Evolutionary conservation across 2,888 invertebrate species (phyloP), one percentile per base, ranked within the genome.

Genomic region (Timema podura): DNA sequence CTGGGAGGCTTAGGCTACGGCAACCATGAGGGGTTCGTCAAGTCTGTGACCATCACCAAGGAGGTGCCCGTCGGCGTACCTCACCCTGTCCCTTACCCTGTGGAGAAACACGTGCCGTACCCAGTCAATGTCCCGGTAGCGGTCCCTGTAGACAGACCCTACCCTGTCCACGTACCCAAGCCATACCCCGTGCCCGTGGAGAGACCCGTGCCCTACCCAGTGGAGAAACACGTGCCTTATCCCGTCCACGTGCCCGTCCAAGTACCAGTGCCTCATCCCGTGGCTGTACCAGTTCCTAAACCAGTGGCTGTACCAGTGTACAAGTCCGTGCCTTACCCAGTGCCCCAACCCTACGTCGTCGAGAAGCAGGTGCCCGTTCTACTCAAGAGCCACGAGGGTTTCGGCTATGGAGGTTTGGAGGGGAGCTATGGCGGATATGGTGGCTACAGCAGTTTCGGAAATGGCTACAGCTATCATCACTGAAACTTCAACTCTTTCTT

Each of bases 111-210:
- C 71, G 68, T 81, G 15, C 80, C 76, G n/a, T 79, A 79, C 71
- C 73, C 76, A 0, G 79, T 70, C 49, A 80, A 80, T 74, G 80
- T 86, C 68, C 85, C 86, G 75, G 89, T 90, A 70, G 51, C 64
- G 5, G 72, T 72, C 5, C 74, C 71, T 9, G 87, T 87, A 45
- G 91, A 70, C 66, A 71, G 69, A 45, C 73, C 71, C 11, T 73
- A 71, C 69, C 73, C 70, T 15, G 71, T 73, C 45, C 71, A 91
- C 78, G 87, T 91, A 73, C 89, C 89, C 51, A 88, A 88, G 75
- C 73, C 74, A n/a, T 71, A 72, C 47, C 71, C 73, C 15, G 73
- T 73, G 2, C 73, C 75, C 16, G 77, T 78, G 2, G 76, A 76
- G 71, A 77, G 75, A 68, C 76, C 73, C 16, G 75, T 77, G 16